Evolutionary conservation across 2,888 invertebrate genomes (phyloP).

Genomic region (Lasiommata megera): DNA sequence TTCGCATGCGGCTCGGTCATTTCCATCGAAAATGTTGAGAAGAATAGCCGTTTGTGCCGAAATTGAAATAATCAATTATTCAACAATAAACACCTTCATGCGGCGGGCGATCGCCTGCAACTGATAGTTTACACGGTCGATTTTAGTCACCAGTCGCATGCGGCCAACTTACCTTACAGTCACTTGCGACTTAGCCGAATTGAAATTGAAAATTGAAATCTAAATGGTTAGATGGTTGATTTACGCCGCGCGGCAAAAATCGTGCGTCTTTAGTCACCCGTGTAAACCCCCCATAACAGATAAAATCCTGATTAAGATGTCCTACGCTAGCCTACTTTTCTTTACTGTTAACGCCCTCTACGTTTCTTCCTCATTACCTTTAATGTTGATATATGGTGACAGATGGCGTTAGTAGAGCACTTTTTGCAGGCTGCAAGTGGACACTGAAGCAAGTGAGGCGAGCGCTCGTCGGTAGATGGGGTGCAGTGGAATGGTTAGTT

Average conservation of each 20-base stretch:
- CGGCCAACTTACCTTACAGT: no score
- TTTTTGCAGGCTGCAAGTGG: conserved; percentile 90
- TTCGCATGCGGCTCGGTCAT: no score
- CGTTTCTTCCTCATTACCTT: background rate
- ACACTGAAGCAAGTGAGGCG: conserved; percentile 89
- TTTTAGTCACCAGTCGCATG: no score
- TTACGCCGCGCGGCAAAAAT: conserved; percentile 35
- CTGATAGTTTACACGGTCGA: no score
- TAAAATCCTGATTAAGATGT: no score
- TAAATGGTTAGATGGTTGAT: conserved; percentile 41
- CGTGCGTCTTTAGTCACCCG: conserved; percentile 37
- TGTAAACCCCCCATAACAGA: conserved; percentile 31
- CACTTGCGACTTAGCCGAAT: no score
- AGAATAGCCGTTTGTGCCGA: no score
- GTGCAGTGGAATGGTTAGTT: conserved; percentile 89
- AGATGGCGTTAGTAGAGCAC: conserved; percentile 18
- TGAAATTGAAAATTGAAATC: no score
- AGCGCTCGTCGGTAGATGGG: conserved; percentile 83
- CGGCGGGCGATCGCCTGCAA: no score
- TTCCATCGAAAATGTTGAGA: no score
- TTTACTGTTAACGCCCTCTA: background rate
- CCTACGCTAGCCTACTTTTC: background rate
- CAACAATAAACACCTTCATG: no score
- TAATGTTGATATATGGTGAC: background rate
- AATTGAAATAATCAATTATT: no score